Percentiles rank a stretch among this genome's conserved stretches.
These are phyloP conservation scores for Chymomyza amoena DNA, from an alignment of 2,888 invertebrate species.

Conservation along the genomic window DNA sequence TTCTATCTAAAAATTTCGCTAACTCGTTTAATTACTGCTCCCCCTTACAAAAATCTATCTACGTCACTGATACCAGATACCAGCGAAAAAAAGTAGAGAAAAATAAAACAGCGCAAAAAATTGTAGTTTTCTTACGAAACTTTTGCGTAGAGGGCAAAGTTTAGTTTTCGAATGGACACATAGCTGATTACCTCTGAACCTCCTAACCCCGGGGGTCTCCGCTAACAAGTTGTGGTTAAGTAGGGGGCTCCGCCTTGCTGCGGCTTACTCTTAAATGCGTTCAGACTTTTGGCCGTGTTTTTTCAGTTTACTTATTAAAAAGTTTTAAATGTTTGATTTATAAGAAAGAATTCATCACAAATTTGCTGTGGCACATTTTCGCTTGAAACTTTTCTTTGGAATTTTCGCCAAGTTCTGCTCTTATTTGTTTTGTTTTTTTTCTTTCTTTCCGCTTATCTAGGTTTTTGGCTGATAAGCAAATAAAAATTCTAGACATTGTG, in stretches of 20 bases:
- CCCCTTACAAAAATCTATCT: no score
- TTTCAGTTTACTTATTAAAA: slow-evolving; percentile 58
- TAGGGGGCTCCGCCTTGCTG: no score
- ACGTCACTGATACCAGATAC: no score
- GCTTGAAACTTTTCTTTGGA: slow-evolving; percentile 25
- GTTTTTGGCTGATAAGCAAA: slow-evolving; percentile 30
- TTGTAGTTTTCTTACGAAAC: slow-evolving; percentile 19
- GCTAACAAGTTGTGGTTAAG: neutral
- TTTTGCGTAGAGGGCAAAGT: slow-evolving; percentile 4
- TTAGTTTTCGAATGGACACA: slow-evolving; percentile 3
- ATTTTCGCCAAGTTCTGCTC: neutral
- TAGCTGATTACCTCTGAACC: neutral
- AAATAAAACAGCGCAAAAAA: slow-evolving; percentile 21
- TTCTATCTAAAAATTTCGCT: no score
- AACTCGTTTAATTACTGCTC: no score
- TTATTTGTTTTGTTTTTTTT: slow-evolving; percentile 8
- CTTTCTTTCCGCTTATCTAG: slow-evolving; percentile 4
- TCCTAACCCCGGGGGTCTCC: slow-evolving; percentile 12
- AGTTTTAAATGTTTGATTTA: slow-evolving; percentile 70
- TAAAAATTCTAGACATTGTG: slow-evolving; percentile 10
- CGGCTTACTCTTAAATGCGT: neutral
- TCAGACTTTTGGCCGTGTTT: neutral
- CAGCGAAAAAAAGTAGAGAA: slow-evolving; percentile 3
- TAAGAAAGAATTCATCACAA: slow-evolving; percentile 55
- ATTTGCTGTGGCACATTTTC: slow-evolving; percentile 42